Base-by-base conservation (phyloP, 2,888 invertebrate genomes). In the Drosophila algonquin region DNA sequence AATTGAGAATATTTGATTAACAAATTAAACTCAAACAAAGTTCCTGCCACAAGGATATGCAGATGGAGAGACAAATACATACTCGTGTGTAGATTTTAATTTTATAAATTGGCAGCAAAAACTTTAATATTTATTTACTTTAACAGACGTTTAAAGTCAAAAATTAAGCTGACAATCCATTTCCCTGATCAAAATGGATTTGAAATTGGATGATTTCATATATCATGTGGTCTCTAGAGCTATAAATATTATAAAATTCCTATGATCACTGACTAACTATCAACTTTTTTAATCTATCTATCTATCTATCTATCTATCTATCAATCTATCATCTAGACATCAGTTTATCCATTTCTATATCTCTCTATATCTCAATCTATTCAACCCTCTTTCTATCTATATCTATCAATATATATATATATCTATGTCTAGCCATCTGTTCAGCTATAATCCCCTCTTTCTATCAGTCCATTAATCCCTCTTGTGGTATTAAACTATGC, bases 1-100 rank as follows among this genome's bases (percentile, higher is more conserved):
- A 57, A 71, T 72, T 53, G 56, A 24, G 62, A 52, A 57, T 56
- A 72, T 72, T 72, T 71, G 47, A 30, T 57, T 57, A 57, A 45
- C 51, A 46, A 67, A 67, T 67, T 56, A 67, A 57, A 52, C 27
- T 68, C 10, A 30, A 47, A 35, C 3, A 35, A 53, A 61, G 51
- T 35, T 21, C 2, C 2, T n/a, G 12, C n/a, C 21, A 5, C 10
- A 5, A 35, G 35, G 12, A 35, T 48, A 61, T 7, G 12, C 30
- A 32, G 27, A 50, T 51, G 9, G 21, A 16, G 3, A 50, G 7
- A 12, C 45, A 16, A 24, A 3, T 24, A 5, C 1, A n/a, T n/a
- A n/a, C n/a, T n/a, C n/a, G 24, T 24, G 24, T 4, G 5, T 24
- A 24, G 1, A 7, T 12, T 32, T 12, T 16, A 8, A 30, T 30